phyloP scores from a whole-genome alignment of 2,797 vertebrate species.

The Channallabes apus region DNA sequence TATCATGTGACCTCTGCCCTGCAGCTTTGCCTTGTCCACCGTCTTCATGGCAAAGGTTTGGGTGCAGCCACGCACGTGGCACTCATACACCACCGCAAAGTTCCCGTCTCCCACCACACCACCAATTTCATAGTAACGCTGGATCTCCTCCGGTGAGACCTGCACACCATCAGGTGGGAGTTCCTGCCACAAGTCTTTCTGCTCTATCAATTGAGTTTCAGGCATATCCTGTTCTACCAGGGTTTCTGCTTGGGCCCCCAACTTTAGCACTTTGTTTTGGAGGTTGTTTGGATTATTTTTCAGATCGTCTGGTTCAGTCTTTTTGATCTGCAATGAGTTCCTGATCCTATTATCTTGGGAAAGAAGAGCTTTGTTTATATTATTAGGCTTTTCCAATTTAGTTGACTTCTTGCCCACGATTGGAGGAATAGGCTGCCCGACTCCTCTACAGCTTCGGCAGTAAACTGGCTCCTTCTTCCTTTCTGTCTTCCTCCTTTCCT shows the following conservation, averaged over 20 bases:
- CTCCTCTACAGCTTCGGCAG: slow-evolving; percentile 40
- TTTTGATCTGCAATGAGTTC: slow-evolving; percentile 17
- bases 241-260: slow-evolving; percentile 11
- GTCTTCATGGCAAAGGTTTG: slow-evolving; percentile 89
- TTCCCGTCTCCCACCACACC: slow-evolving; percentile 92
- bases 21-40: slow-evolving; percentile 87
- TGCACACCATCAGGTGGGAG: slow-evolving; percentile 64
- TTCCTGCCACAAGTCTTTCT: slow-evolving; percentile 39
- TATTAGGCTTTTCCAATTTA: slow-evolving; percentile 33
- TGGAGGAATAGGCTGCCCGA: slow-evolving; percentile 41
- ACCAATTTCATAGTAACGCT: slow-evolving; percentile 84
- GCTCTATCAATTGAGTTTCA: slow-evolving; percentile 26
- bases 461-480: slow-evolving; percentile 38
- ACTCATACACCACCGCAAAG: slow-evolving; percentile 91
- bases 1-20: slow-evolving; percentile 93
- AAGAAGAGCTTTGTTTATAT: slow-evolving; percentile 19
- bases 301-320: slow-evolving; percentile 14
- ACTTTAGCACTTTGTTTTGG: slow-evolving; percentile 1
- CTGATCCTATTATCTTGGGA: slow-evolving; percentile 17
- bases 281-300: slow-evolving; percentile 17
- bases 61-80: slow-evolving; percentile 71
- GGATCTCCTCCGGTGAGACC: slow-evolving; percentile 74
- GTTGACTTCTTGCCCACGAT: slow-evolving; percentile 39
- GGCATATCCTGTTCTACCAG: slow-evolving; percentile 43
- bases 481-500: slow-evolving; percentile 29